Conservation (phyloP, 30 jellyfish, hydroid and myxozoan genomes). For the Pseudorhiza aurosa region DNA sequence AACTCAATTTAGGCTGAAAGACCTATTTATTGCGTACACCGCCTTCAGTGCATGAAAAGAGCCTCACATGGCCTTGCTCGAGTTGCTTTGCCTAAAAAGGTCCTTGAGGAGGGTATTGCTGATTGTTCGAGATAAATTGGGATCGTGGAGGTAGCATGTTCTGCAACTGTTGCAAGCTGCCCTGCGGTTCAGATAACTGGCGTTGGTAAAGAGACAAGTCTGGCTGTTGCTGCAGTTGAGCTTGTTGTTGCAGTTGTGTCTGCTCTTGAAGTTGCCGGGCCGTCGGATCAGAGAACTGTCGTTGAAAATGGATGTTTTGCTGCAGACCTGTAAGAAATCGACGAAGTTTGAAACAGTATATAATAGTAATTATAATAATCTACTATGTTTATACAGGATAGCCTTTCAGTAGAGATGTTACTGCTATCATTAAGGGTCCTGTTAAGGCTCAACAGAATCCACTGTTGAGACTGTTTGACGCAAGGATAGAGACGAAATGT, state of each 20-base stretch:
- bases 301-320: constrained; percentile 42
- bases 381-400: too few relatives aligned
- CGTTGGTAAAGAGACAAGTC: constrained; percentile 64
- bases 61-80: too few relatives aligned
- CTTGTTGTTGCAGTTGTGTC: constrained; percentile 48
- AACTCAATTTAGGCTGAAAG: too few relatives aligned
- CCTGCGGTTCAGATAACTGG: constrained; percentile 71
- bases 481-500: too few relatives aligned
- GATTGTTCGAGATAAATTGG: constrained; percentile 35
- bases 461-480: too few relatives aligned
- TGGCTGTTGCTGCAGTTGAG: constrained; percentile 60
- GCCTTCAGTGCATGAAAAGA: neutral
- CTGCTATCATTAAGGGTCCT: too few relatives aligned
- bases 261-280: constrained; percentile 48
- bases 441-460: too few relatives aligned
- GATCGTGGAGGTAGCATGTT: constrained; percentile 70
- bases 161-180: constrained; percentile 68
- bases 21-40: too few relatives aligned
- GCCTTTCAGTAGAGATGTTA: too few relatives aligned
- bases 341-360: too few relatives aligned
- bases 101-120: constrained; percentile 63
- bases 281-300: constrained; percentile 67
- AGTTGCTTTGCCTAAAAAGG: constrained; percentile 24
- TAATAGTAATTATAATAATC: too few relatives aligned
- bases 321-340: constrained; percentile 15